Base-by-base conservation (phyloP, 2,797 vertebrate species). In the Glyptemys insculpta region DNA sequence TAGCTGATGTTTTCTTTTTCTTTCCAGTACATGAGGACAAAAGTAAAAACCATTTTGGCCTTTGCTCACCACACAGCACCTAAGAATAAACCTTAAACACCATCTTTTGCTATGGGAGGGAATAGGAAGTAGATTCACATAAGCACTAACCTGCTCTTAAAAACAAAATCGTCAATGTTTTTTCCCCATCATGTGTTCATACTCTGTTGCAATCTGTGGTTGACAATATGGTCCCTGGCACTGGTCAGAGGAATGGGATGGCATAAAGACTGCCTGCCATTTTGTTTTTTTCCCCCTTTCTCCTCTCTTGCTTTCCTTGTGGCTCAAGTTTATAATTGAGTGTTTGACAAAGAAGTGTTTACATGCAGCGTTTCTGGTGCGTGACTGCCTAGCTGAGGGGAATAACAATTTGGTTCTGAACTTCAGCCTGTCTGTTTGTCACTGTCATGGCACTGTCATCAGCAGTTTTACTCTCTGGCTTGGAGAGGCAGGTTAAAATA, bases 381-480 rank as follows among this genome's bases (percentile, higher is more conserved):
- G 76, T 97, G 95, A 91, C 96, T 92, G 96, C 95, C 95, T 97
- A 97, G 97, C 96, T 96, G 97, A 97, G 96, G 95, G 96, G 96
- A 97, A 97, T 97, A 95, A 93, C 94, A 97, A 97, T 97, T 97
- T 65, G 92, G 93, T 93, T 89, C 96, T 96, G 95, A 96, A 85
- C 95, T 96, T 96, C 95, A 96, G 93, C 92, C 93, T 76, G 92
- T 95, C 93, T 94, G 95, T 96, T 8, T 97, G 96, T 97, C 96
- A 95, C 88, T 95, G 94, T 96, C 37, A 72, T 23, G n/a, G 0
- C 56, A 41, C 95, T 95, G 27, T 92, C 41, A 0, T 79, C 31
- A 0, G 94, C 89, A 88, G 89, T 5, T 0, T 49, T 25, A 91
- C 95, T 86, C 83, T 90, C 89, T 94, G 80, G 91, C 88, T 94